Percentiles rank a stretch among this genome's conserved stretches.
phyloP scores from a whole-genome alignment of 2,113 vertebrate genomes.

The Epinephelus moara region DNA sequence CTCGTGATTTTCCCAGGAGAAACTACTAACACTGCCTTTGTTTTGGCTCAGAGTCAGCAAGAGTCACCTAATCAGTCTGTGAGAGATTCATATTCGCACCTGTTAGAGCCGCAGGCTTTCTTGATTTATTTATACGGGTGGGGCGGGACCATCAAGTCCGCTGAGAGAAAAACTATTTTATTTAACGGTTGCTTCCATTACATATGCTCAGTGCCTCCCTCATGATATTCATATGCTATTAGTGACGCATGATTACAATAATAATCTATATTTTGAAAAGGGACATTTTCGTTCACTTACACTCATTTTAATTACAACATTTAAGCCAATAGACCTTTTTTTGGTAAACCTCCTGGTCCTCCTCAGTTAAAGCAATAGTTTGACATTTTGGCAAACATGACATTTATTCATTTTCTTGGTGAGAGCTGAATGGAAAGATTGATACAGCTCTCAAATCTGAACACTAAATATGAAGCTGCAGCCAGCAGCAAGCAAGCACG shows the following conservation, averaged over 20 bases:
- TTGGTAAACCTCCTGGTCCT: not conserved
- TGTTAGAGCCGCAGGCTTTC: not conserved
- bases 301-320: not conserved
- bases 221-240: not conserved
- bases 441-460: no score
- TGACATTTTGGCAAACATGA: not conserved
- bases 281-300: not conserved
- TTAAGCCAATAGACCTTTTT: not conserved
- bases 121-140: constrained; percentile 18
- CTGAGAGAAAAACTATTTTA: not conserved
- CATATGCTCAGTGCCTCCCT: not conserved
- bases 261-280: not conserved
- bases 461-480: not conserved
- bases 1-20: constrained; percentile 45
- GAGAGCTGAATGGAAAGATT: not conserved
- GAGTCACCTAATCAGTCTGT: constrained; percentile 29
- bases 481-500: not conserved
- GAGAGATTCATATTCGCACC: constrained; percentile 50
- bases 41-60: constrained; percentile 53
- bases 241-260: not conserved
- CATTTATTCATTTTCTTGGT: not conserved
- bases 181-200: not conserved
- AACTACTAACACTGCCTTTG: constrained; percentile 29
- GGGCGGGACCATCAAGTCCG: not conserved
- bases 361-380: not conserved